Evolutionary conservation across 2,888 invertebrate species (phyloP), one percentile per base, ranked within the genome.

Genomic region (Sinopyrophorus schimmeli): DNA sequence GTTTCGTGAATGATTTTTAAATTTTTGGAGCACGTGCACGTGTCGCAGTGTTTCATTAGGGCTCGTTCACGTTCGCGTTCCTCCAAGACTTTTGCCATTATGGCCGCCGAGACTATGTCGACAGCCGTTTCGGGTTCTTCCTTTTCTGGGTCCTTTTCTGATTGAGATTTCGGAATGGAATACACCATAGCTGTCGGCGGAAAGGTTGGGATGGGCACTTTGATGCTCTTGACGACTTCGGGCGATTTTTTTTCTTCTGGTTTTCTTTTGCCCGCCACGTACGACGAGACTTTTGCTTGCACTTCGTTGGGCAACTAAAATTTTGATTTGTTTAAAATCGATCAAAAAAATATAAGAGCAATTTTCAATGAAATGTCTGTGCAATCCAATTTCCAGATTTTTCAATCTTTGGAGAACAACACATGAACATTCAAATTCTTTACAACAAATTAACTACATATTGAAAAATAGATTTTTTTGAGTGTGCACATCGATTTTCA

Each of bases 41-140:
- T 89, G 63, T 87, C 86, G 73, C 91, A 91, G 67, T 91, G 91
- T 70, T 89, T 89, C 1, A 85, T 80, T 38, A 86, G 82, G 42
- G 86, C 83, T 56, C 81, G 72, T 60, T 92, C 91, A 50, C 87
- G 84, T 61, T 92, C 91, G 50, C 89, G 80, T 65, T 92, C 92
- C 72, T 93, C 90, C 17, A 94, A 77, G 53, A 92, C 89, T 77
- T 92, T 92, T 2, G 92, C 92, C 88, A 93, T 89, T 38, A 92
- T 85, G 5, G 92, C 88, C 14, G 92, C 92, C 2, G 92, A 92
- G 7, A 88, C 86, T 61, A 86, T 81, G 63, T 87, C 87, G 39
- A 86, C 82, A 38, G 80, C 82, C 66, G 80, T 80, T 55, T 80
- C 80, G 24, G 79, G 75, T 43, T 82, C 82, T 11, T 78, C 77